Evolutionary conservation across 2,797 vertebrate genomes (phyloP), one percentile per base, ranked within the genome.

Genomic region (Alauda arvensis): DNA sequence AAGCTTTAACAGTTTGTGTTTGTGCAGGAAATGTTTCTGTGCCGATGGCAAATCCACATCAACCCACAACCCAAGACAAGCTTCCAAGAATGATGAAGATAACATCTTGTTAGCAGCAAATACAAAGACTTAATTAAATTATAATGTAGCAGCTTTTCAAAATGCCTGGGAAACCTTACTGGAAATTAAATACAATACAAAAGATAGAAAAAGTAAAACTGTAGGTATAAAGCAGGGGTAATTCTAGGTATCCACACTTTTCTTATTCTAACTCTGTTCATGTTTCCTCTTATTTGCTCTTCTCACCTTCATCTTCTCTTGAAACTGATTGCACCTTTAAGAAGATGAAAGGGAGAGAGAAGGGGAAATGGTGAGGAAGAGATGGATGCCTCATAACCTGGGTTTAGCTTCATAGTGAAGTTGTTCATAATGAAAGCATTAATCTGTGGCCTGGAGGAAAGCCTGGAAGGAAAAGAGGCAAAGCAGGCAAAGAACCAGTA

Each of bases 41-140:
- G 87, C 87, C 33, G 0, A 40, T 83, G 91, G 90, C 91, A 94
- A 93, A 94, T 75, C 77, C 85, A 83, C 87, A 67, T 81, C 84
- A 91, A 89, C 88, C 81, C 83, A 75, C 83, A 84, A 77, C 37
- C 33, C 77, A 78, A 75, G 31, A 78, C 23, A 49, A 81, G 29
- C 37, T 88, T 93, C 77, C 90, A 94, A 87, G 87, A 91, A 90
- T 39, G 60, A 67, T 48, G 80, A 65, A 70, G 85, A 94, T 94
- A 92, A 74, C 40, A 93, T 94, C 92, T 91, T 68, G 77, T 92
- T 87, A 85, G 65, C 17, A 87, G 71, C 57, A 87, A 89, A 92
- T 61, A 85, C 33, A 77, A 79, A 88, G 74, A 55, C 21, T 85
- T 92, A 70, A 81, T 92, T 88, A 83, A 90, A 85, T 85, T 83